A percentile compares a stretch with the other conserved stretches of the same genome.
These are phyloP conservation scores for Lepidurus packardi DNA, from an alignment of 1,140 invertebrate genomes.

Conservation along the genomic window DNA sequence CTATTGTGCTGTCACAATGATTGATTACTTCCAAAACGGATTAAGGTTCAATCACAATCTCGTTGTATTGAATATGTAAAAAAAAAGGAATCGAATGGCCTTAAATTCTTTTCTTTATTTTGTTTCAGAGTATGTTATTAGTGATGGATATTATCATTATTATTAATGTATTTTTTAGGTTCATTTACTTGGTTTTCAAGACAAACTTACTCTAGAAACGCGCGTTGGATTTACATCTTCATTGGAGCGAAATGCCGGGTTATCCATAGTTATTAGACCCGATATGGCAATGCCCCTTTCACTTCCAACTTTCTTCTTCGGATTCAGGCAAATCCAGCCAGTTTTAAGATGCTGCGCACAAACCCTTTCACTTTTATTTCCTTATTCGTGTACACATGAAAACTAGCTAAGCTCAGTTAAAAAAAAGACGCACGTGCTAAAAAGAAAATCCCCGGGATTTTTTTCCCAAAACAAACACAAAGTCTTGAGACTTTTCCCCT, in stretches of 20 bases:
- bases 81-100: neutral
- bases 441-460: neutral
- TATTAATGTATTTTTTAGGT: too few relatives aligned
- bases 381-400: neutral
- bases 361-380: neutral
- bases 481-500: neutral
- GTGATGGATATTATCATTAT: too few relatives aligned
- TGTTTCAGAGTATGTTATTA: too few relatives aligned
- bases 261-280: neutral
- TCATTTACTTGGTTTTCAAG: too few relatives aligned
- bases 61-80: neutral
- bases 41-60: neutral
- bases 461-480: neutral
- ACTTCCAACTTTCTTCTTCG: neutral
- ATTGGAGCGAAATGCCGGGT: neutral
- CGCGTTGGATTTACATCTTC: neutral
- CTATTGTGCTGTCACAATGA: too few relatives aligned
- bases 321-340: neutral
- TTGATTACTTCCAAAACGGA: neutral
- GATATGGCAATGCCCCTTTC: neutral
- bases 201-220: neutral
- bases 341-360: neutral
- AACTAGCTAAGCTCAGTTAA: neutral
- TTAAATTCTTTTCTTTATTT: neutral
- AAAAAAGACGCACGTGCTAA: neutral